These are phyloP conservation scores for Cephus sareptanus DNA, from an alignment of 2,888 invertebrate species.

Conservation along the genomic window DNA sequence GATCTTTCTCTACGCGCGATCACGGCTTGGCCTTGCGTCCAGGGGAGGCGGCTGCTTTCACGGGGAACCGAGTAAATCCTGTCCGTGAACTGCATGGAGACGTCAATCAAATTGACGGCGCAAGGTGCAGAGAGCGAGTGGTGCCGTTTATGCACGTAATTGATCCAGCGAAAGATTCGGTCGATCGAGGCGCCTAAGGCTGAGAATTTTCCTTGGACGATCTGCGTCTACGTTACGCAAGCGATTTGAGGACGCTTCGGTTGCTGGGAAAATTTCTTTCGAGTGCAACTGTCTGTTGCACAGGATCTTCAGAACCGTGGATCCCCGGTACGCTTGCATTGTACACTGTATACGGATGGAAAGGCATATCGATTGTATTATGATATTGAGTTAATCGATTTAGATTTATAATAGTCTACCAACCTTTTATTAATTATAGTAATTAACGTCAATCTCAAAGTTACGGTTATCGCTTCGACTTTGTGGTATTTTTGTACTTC, in stretches of 20 bases:
- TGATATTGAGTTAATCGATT: background rate
- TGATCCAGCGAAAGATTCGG: background rate
- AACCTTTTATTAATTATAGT: background rate
- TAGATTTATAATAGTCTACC: background rate
- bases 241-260: background rate
- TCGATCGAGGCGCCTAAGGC: background rate
- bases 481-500: background rate
- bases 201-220: background rate
- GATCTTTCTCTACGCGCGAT: constrained; percentile 21
- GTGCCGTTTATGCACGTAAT: background rate
- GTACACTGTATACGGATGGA: background rate
- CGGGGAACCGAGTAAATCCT: background rate
- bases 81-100: background rate
- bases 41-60: background rate
- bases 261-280: background rate
- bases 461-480: background rate
- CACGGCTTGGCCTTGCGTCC: background rate
- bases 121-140: background rate
- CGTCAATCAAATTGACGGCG: background rate
- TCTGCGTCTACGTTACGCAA: background rate
- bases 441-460: background rate
- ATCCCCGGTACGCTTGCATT: background rate
- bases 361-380: background rate
- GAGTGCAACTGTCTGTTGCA: background rate
- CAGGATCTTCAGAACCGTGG: background rate